Percentiles rank a stretch among this genome's conserved stretches.
Evolutionary conservation across 2,888 invertebrate genomes (phyloP).

Genomic region (Phytoseiulus persimilis): DNA sequence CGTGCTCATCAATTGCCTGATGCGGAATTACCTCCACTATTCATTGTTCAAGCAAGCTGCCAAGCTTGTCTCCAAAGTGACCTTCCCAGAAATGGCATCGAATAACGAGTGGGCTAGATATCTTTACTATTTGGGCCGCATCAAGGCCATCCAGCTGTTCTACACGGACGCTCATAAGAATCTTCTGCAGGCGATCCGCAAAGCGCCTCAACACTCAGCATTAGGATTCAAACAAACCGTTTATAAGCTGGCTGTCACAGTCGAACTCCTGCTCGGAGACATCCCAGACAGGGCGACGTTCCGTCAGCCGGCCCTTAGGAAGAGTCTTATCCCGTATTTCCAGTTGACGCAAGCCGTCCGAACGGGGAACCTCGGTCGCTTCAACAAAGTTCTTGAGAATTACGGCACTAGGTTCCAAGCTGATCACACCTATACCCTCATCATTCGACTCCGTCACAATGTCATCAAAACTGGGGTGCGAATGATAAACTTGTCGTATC

Average conservation of each 20-base stretch:
- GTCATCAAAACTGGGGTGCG: slow-evolving; percentile 97
- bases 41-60: slow-evolving; percentile 92
- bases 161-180: slow-evolving; percentile 96
- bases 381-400: slow-evolving; percentile 83
- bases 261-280: slow-evolving; percentile 87
- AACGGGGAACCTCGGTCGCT: slow-evolving; percentile 83
- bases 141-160: slow-evolving; percentile 94
- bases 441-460: slow-evolving; percentile 89
- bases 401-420: slow-evolving; percentile 81
- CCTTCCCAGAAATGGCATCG: slow-evolving; percentile 86
- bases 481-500: slow-evolving; percentile 90
- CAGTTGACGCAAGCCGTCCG: slow-evolving; percentile 90
- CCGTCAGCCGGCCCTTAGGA: slow-evolving; percentile 76
- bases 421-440: slow-evolving; percentile 91
- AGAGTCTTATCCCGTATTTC: slow-evolving; percentile 86
- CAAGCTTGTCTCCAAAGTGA: slow-evolving; percentile 78
- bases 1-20: slow-evolving; percentile 83
- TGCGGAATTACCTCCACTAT: slow-evolving; percentile 89
- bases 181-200: slow-evolving; percentile 79
- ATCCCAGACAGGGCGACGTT: slow-evolving; percentile 95
- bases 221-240: slow-evolving; percentile 96
- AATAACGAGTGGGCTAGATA: slow-evolving; percentile 99
- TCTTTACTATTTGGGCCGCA: slow-evolving; percentile 89
- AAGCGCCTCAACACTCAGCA: slow-evolving; percentile 96
- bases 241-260: slow-evolving; percentile 86